Percentiles rank a stretch among this genome's conserved stretches.
phyloP scores from a whole-genome alignment of 2,113 vertebrate species.

The Bos javanicus region DNA sequence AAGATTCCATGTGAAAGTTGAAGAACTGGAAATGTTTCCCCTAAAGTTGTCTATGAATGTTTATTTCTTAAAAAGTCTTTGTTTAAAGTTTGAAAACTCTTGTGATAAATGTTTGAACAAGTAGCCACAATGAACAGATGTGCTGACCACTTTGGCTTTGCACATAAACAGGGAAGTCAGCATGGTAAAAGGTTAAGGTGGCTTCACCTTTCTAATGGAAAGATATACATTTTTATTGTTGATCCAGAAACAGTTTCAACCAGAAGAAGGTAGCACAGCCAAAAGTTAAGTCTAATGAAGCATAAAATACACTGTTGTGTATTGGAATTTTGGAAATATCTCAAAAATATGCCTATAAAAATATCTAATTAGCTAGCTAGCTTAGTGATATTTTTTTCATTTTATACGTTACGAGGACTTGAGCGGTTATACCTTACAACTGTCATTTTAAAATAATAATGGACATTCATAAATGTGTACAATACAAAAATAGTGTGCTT shows the following conservation, averaged over 20 bases:
- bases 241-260: not conserved
- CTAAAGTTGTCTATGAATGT: not conserved
- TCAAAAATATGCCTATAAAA: conserved; percentile 6
- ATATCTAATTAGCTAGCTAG: not conserved
- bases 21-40: not conserved
- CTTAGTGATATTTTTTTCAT: not conserved
- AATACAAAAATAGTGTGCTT: conserved; percentile 13
- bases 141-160: not conserved
- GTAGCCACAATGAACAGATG: conserved; percentile 16
- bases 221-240: not conserved
- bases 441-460: conserved; percentile 29
- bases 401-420: conserved; percentile 27
- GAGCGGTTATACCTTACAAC: not conserved
- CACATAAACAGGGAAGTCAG: not conserved
- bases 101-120: conserved; percentile 1
- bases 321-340: conserved; percentile 38
- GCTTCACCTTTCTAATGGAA: conserved; percentile 16
- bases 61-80: conserved; percentile 50
- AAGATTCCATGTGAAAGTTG: not conserved
- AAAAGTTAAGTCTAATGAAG: not conserved
- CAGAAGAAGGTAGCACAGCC: not conserved
- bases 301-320: not conserved
- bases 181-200: not conserved
- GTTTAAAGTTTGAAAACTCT: conserved; percentile 20
- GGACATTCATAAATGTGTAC: not conserved